A percentile compares a stretch with the other conserved stretches of the same genome.
Evolutionary conservation across 2,113 vertebrate genomes (phyloP).

Genomic region (Dipodomys spectabilis): DNA sequence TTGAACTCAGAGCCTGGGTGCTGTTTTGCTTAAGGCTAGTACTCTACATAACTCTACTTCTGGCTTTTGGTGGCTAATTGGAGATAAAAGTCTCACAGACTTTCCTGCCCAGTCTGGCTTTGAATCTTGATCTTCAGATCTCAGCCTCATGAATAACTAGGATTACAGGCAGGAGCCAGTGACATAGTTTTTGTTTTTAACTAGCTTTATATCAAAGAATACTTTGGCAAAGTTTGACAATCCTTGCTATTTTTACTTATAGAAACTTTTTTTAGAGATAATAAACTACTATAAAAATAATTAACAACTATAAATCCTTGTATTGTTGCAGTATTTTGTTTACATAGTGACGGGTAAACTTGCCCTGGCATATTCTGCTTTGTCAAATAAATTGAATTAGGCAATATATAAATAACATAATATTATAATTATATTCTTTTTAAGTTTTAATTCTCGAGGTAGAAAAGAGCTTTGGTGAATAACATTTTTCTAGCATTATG

Average conservation of each 20-base stretch:
- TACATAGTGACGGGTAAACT: neutral
- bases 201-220: neutral
- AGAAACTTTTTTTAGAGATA: neutral
- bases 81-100: too few relatives aligned
- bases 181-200: too few relatives aligned
- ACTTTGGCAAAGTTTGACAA: neutral
- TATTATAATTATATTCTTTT: slow-evolving; percentile 29
- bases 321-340: slow-evolving; percentile 16
- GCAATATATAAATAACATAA: neutral
- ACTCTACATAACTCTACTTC: too few relatives aligned
- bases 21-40: too few relatives aligned
- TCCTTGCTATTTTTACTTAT: slow-evolving; percentile 17
- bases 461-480: neutral
- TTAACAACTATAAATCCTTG: slow-evolving; percentile 17
- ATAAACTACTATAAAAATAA: neutral
- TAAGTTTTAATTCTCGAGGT: neutral
- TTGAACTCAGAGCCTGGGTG: too few relatives aligned
- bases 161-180: too few relatives aligned
- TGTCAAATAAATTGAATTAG: slow-evolving; percentile 32
- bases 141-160: too few relatives aligned
- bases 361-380: slow-evolving; percentile 37
- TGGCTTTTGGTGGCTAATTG: too few relatives aligned
- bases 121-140: too few relatives aligned
- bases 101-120: too few relatives aligned
- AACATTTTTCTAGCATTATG: slow-evolving; percentile 7